Evolutionary conservation across 2,797 vertebrate genomes (phyloP), one percentile per base, ranked within the genome.

Genomic region (Chloroceryle amazona): DNA sequence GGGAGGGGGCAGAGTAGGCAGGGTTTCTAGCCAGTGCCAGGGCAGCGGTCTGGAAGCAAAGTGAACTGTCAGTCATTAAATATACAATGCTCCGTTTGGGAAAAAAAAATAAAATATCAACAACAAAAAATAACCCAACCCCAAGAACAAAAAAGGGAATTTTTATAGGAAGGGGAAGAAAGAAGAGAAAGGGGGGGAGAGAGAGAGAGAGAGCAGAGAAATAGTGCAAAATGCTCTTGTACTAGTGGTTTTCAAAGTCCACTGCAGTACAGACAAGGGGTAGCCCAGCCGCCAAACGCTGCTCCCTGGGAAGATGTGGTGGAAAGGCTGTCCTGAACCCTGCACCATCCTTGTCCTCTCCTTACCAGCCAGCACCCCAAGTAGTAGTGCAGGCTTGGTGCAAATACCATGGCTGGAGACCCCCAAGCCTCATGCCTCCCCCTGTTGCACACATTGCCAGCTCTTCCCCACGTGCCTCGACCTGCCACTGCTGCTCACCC

Each of bases 201-300:
- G 42, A 15, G 47, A 49, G 33, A n/a, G 70, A 86, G 90, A 84
- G 97, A 88, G 94, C 58, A 10, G 95, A 97, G 35, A 37, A 37
- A 98, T 96, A 98, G 98, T 98, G 97, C 98, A 98, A 98, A 97
- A 97, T 92, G 92, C 97, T 98, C 97, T 98, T 98, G 98, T 98
- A 98, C 97, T 98, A 98, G 98, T 98, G 98, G 98, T 98, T 98
- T 98, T 97, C 73, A 0, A 96, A 97, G 96, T 96, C 97, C 96
- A 95, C 96, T 94, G 95, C 95, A 96, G 95, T 86, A 96, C 96
- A 94, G 95, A 93, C 86, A 84, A 96, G 93, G 97, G 85, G 81
- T 42, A 96, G 73, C 94, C 90, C 95, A 89, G 94, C 85, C 15
- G 23, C 81, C 28, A 44, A 85, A 61, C 1, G 4, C 85, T 0